Conservation (phyloP, 2,797 vertebrate species). For the Danio aesculapii region DNA sequence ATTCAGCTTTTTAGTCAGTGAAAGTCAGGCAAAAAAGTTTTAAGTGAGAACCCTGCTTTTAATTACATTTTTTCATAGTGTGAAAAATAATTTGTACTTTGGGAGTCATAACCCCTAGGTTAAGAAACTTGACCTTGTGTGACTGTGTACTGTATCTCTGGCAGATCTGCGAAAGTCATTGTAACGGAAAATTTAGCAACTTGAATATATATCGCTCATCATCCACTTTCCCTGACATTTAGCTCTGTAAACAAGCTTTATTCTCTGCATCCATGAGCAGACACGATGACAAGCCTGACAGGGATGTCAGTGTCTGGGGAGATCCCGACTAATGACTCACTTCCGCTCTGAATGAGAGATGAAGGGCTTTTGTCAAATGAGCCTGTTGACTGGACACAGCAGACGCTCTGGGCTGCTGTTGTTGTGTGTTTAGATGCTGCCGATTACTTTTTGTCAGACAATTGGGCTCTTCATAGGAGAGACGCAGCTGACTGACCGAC, state of each 20-base stretch:
- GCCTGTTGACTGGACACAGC: constrained; percentile 37
- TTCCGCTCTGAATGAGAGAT: constrained; percentile 55
- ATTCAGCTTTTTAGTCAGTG: too few relatives aligned
- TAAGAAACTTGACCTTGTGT: constrained; percentile 1
- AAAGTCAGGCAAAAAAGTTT: too few relatives aligned
- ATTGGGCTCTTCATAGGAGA: constrained; percentile 45
- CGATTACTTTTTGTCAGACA: constrained; percentile 36
- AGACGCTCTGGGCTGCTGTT: not conserved
- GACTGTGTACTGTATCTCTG: not conserved
- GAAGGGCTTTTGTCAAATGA: constrained; percentile 52
- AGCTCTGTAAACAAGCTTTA: constrained; percentile 50
- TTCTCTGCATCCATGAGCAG: constrained; percentile 37
- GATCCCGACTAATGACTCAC: constrained; percentile 51
- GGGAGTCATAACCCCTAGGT: not conserved
- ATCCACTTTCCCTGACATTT: constrained; percentile 49
- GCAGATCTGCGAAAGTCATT: not conserved
- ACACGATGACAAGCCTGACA: constrained; percentile 37
- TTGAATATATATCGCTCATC: constrained; percentile 30
- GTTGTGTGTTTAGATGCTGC: constrained; percentile 30
- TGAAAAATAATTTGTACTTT: not conserved
- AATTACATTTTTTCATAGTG: too few relatives aligned
- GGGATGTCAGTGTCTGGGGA: constrained; percentile 47
- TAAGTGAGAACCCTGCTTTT: too few relatives aligned
- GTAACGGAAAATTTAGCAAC: constrained; percentile 1
- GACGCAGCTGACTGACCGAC: constrained; percentile 51